phyloP scores from a whole-genome alignment of 2,113 vertebrate species.

The Morone chrysops region DNA sequence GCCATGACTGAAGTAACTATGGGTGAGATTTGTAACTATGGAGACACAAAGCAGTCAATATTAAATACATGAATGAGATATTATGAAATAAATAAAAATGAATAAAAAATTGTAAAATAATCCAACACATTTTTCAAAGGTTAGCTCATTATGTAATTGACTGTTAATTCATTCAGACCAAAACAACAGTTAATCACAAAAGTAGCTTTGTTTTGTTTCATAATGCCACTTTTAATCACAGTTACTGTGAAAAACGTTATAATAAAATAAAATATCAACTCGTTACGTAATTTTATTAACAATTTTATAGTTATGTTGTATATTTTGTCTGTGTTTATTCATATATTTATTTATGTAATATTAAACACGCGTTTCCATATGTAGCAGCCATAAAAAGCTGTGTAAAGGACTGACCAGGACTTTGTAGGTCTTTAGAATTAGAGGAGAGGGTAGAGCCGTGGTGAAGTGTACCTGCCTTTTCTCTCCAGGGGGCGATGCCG shows the following conservation, averaged over 20 bases:
- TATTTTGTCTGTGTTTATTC: background rate
- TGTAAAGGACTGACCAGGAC: background rate
- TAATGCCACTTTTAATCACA: too few species aligned
- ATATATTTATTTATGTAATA: background rate
- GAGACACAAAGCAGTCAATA: too few species aligned
- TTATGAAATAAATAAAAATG: background rate
- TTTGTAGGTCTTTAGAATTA: conserved; percentile 12
- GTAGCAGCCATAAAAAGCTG: background rate
- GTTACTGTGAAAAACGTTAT: too few species aligned
- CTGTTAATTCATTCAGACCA: too few species aligned
- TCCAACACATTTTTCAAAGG: too few species aligned
- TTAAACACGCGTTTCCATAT: background rate
- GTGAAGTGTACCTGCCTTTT: conserved; percentile 93
- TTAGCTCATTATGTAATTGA: too few species aligned
- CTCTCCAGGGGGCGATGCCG: conserved; percentile 89
- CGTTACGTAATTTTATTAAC: too few species aligned
- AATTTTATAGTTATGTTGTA: background rate
- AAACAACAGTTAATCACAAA: too few species aligned
- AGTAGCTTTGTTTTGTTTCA: background rate
- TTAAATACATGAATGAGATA: background rate
- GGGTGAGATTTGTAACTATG: too few species aligned
- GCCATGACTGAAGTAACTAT: too few species aligned
- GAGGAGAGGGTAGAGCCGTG: conserved; percentile 71
- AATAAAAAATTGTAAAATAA: background rate
- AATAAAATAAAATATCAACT: too few species aligned